Base-by-base conservation (phyloP, 1,140 invertebrate genomes). In the Drosophila orosa region DNA sequence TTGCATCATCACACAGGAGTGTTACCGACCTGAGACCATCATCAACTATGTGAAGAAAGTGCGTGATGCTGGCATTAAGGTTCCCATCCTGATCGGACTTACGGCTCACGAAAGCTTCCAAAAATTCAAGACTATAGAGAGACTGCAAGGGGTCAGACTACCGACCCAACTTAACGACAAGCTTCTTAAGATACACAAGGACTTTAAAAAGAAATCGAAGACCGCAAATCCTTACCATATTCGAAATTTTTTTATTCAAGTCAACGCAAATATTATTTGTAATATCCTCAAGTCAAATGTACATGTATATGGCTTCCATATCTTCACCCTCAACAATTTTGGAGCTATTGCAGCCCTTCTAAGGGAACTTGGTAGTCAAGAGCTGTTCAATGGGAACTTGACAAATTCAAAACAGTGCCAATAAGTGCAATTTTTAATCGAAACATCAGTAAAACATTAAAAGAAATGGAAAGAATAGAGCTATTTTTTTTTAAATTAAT, bases 1-100 rank as follows among this genome's bases (percentile, higher is more conserved):
- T 29, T 79, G 67, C 13, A 76, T 83, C 9, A 52, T 83, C 6
- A 83, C 80, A 3, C 80, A 83, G 27, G 8, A 59, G 10, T 75
- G 75, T 25, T 83, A 72, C 19, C 27, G 15, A 0, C 17, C 45
- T 9, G 52, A 63, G 1, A 19, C 5, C 13, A 57, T 83, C 9
- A 54, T 83, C 3, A 9, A 57, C 5, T 83, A 79, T 12, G 35
- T 83, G 1, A 57, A 9, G 6, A 29, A 56, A 19, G 58, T 66
- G 2, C 57, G 80, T 5, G 19, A 15, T 0, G 66, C 62, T 12
- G 72, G 62, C 3, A 72, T 83, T 19, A 47, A 33, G 0, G 48
- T 57, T n/a, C 80, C 80, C 19, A 83, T 83, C 19, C 3, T 83
- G 3, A 39, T 83, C 15, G 80, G 80, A 8, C 24, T 83, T 3